A percentile compares a stretch with the other conserved stretches of the same genome.
Evolutionary conservation across 2,113 vertebrate species (phyloP).

Genomic region (Mystacornis crossleyi): DNA sequence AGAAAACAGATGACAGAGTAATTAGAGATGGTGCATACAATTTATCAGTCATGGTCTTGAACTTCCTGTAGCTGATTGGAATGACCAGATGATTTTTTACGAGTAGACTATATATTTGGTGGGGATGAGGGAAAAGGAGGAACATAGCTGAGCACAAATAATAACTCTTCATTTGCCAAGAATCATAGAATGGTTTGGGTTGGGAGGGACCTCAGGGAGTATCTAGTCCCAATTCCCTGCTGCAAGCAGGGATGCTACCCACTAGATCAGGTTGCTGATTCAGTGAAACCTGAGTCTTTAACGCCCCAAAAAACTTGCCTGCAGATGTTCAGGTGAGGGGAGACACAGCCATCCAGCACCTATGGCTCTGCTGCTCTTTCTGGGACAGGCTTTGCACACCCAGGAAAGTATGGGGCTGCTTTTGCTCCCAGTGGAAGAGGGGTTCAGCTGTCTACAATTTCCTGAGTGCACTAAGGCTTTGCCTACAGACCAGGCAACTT

Average conservation of each 20-base stretch:
- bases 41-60: slow-evolving; percentile 16
- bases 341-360: background rate
- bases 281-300: background rate
- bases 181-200: background rate
- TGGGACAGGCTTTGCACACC: background rate
- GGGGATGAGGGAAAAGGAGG: fast-evolving
- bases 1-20: slow-evolving; percentile 31
- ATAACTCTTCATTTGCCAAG: background rate
- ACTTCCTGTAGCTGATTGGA: background rate
- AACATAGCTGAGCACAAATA: background rate
- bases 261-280: background rate
- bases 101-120: background rate
- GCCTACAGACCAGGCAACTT: fast-evolving
- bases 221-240: background rate
- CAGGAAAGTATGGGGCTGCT: background rate
- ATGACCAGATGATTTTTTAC: background rate
- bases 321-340: background rate
- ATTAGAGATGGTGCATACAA: slow-evolving; percentile 21
- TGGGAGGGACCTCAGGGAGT: background rate
- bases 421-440: background rate
- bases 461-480: background rate
- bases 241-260: background rate
- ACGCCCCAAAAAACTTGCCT: background rate
- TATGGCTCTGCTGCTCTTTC: background rate
- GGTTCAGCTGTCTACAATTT: background rate